Evolutionary conservation across 1,140 invertebrate species (phyloP).

Genomic region (Drosophila dunni): DNA sequence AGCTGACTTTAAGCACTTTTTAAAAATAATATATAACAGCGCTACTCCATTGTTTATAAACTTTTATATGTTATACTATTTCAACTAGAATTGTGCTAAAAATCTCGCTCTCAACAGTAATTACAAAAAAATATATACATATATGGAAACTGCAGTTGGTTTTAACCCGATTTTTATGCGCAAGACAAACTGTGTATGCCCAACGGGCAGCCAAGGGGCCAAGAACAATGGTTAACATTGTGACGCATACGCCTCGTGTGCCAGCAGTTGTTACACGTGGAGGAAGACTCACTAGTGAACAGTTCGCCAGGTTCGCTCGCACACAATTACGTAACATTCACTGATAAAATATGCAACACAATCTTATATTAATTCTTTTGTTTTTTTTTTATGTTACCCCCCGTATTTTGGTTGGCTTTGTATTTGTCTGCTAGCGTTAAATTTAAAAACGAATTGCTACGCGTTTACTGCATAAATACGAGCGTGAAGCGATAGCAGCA

Average conservation of each 20-base stretch:
- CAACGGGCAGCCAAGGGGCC: constrained; percentile 28
- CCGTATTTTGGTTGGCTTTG: background rate
- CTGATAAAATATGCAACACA: constrained; percentile 25
- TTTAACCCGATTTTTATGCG: constrained; percentile 25
- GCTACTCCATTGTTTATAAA: too few relatives aligned
- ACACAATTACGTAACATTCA: constrained; percentile 68
- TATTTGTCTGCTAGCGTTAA: constrained; percentile 58
- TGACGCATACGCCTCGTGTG: constrained; percentile 64
- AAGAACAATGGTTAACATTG: constrained; percentile 67
- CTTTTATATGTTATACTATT: background rate
- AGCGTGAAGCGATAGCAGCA: constrained; percentile 26
- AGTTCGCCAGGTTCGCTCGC: constrained; percentile 34
- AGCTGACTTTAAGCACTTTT: too few relatives aligned
- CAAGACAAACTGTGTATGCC: constrained; percentile 32
- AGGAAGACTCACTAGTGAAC: constrained; percentile 41
- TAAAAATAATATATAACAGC: too few relatives aligned
- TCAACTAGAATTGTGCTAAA: background rate
- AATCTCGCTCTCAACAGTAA: constrained; percentile 20
- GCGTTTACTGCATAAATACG: constrained; percentile 55
- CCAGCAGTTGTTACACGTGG: constrained; percentile 25
- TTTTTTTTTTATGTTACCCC: constrained; percentile 3
- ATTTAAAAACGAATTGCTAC: constrained; percentile 69
- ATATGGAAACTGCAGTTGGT: constrained; percentile 6
- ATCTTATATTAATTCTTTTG: constrained; percentile 19
- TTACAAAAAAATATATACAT: constrained; percentile 9